Evolutionary conservation across 2,888 invertebrate species (phyloP).

Genomic region (Callinectes sapidus): DNA sequence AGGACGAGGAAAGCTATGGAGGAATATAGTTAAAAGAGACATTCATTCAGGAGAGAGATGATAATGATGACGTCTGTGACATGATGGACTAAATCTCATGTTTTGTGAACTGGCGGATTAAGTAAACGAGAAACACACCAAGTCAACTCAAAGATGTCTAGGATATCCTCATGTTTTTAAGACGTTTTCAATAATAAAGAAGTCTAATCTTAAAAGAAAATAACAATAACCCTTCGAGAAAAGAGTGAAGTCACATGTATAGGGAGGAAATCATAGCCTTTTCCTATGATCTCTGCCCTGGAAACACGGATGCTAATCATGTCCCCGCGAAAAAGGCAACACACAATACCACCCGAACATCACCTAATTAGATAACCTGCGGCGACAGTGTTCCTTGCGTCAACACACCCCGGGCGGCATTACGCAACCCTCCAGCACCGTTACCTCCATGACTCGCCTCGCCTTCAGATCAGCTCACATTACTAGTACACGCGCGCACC

Average conservation of each 20-base stretch:
- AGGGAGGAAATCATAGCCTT: neutral
- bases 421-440: neutral
- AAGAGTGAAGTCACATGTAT: neutral
- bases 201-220: too few species aligned
- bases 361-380: neutral
- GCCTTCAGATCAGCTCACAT: neutral
- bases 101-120: neutral
- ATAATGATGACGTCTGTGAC: neutral
- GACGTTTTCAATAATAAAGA: too few species aligned
- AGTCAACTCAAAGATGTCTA: neutral
- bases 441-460: slow-evolving; percentile 28
- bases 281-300: neutral
- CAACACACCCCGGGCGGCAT: neutral
- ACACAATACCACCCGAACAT: neutral
- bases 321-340: neutral
- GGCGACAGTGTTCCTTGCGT: neutral
- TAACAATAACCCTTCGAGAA: neutral
- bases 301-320: neutral
- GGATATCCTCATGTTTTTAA: neutral
- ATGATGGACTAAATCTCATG: neutral
- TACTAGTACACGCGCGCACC: slow-evolving; percentile 35
- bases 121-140: neutral
- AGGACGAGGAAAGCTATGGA: neutral
- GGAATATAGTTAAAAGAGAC: neutral
- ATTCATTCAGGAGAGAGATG: neutral